A percentile compares a stretch with the other conserved stretches of the same genome.
Conservation (phyloP, 2,888 invertebrate species). For the Epiblema foenella region DNA sequence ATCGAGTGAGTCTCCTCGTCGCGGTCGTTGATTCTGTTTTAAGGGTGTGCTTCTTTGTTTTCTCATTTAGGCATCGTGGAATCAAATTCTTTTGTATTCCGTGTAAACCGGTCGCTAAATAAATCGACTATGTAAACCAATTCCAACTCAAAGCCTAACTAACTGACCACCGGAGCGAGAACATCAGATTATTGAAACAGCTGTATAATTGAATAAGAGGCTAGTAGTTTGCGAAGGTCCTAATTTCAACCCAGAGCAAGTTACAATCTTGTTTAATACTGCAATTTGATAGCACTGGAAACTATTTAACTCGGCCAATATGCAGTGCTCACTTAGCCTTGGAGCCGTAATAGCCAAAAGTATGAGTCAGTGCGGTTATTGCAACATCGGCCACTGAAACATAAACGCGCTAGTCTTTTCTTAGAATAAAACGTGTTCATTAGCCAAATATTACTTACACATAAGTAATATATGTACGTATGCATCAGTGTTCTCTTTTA, state of each 20-base stretch:
- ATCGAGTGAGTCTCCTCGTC: constrained; percentile 74
- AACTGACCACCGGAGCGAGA: constrained; percentile 30
- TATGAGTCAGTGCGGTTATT: constrained; percentile 68
- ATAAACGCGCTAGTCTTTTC: constrained; percentile 55
- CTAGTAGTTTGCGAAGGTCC: constrained; percentile 39
- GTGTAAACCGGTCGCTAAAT: constrained; percentile 21
- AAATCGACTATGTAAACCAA: constrained; percentile 25
- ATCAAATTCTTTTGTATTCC: constrained; percentile 31
- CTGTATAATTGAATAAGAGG: constrained; percentile 37
- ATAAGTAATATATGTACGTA: neutral
- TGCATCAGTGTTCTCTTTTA: neutral
- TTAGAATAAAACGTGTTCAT: constrained; percentile 54
- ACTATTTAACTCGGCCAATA: constrained; percentile 61
- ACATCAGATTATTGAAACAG: constrained; percentile 36
- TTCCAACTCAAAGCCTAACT: constrained; percentile 22
- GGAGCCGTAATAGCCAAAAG: constrained; percentile 65
- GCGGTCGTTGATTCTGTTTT: constrained; percentile 73
- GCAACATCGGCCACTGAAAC: constrained; percentile 55
- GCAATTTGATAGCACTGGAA: constrained; percentile 61
- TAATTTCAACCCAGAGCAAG: constrained; percentile 38
- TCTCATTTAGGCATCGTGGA: constrained; percentile 20
- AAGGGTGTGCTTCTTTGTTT: constrained; percentile 67
- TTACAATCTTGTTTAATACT: constrained; percentile 43
- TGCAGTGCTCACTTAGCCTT: constrained; percentile 68
- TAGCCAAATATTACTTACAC: constrained; percentile 48